Evolutionary conservation across 2,797 vertebrate genomes (phyloP).

Genomic region (Gadopsis marmoratus): DNA sequence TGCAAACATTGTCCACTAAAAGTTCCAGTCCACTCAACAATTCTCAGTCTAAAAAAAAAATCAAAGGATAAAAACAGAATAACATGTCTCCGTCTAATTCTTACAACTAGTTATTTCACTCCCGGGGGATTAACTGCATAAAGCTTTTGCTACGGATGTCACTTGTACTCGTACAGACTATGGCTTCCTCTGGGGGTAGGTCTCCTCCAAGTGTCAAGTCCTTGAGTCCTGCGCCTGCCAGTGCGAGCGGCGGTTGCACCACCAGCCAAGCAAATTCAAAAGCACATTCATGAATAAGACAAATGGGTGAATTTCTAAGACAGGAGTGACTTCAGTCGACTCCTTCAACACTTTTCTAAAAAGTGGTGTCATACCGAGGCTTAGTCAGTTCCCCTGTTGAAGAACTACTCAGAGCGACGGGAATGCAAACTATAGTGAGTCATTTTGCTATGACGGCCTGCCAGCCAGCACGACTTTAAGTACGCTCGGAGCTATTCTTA

Average conservation of each 20-base stretch:
- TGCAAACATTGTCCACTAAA: not conserved
- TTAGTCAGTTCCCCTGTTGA: slow-evolving; percentile 43
- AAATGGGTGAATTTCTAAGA: slow-evolving; percentile 61
- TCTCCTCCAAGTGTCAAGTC: slow-evolving; percentile 60
- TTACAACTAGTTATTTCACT: slow-evolving; percentile 30
- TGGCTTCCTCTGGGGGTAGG: slow-evolving; percentile 47
- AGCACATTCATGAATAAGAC: slow-evolving; percentile 65
- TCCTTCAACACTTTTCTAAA: slow-evolving; percentile 57
- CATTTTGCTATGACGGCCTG: slow-evolving; percentile 46
- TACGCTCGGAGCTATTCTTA: slow-evolving; percentile 59
- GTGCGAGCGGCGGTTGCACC: slow-evolving; percentile 52
- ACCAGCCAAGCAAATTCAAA: slow-evolving; percentile 65
- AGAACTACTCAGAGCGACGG: slow-evolving; percentile 27
- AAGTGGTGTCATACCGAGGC: slow-evolving; percentile 52
- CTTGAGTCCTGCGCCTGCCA: slow-evolving; percentile 53
- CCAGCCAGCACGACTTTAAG: slow-evolving; percentile 49
- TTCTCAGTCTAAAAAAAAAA: not conserved
- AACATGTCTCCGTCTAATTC: slow-evolving; percentile 29
- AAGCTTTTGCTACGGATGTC: slow-evolving; percentile 38
- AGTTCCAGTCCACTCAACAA: not conserved
- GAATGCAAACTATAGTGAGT: slow-evolving; percentile 56
- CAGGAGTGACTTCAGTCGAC: slow-evolving; percentile 53
- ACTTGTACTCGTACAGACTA: slow-evolving; percentile 25
- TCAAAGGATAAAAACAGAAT: slow-evolving; percentile 1
- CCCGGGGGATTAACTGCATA: slow-evolving; percentile 23